Evolutionary conservation across 1,140 invertebrate species (phyloP).

Genomic region (Philopotamus ludificatus): DNA sequence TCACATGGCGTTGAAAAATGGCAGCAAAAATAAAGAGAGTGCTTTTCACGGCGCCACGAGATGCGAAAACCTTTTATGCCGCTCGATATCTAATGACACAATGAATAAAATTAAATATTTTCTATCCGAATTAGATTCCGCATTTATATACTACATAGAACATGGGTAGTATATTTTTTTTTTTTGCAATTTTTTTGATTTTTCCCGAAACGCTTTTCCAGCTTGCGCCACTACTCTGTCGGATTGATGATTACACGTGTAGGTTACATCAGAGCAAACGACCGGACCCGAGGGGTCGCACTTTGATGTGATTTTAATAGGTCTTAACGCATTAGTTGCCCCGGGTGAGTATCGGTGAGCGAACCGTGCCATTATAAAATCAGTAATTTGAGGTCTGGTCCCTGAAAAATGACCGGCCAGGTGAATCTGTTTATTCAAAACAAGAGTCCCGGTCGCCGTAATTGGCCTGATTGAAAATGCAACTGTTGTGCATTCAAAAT

Average conservation of each 20-base stretch:
- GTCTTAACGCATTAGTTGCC: constrained; percentile 26
- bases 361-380: background rate
- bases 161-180: no score
- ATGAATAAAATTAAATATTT: no score
- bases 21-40: constrained; percentile 32
- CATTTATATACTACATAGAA: no score
- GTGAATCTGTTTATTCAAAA: background rate
- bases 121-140: no score
- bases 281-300: constrained; percentile 10
- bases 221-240: no score
- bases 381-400: background rate
- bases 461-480: no score
- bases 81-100: constrained; percentile 30
- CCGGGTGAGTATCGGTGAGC: constrained; percentile 2
- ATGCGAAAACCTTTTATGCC: constrained; percentile 28
- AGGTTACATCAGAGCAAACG: constrained; percentile 21
- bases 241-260: constrained; percentile 27
- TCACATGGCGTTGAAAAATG: constrained; percentile 37
- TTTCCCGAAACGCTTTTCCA: no score
- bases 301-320: constrained; percentile 36
- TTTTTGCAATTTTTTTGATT: no score
- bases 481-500: no score
- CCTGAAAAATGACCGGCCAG: background rate
- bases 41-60: constrained; percentile 17
- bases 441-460: background rate